Base-by-base conservation (phyloP, 2,888 invertebrate species). In the Trissoscelio sp. region DNA sequence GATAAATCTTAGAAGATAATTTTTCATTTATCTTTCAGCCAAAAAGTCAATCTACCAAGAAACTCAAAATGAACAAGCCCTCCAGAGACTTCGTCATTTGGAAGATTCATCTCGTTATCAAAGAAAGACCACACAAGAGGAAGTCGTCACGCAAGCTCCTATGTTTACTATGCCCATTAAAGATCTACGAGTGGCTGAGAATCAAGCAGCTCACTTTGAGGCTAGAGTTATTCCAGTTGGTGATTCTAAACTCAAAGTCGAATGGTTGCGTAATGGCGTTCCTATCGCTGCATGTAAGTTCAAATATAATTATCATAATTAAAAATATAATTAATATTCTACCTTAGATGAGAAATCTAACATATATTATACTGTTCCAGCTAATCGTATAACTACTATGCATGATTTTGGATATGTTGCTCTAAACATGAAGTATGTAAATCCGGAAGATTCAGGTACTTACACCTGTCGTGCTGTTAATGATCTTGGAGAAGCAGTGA, bases 351-450 rank as follows among this genome's bases (percentile, higher is more conserved):
- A n/a, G n/a, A n/a, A n/a, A n/a, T n/a, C n/a, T n/a, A n/a, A n/a
- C n/a, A n/a, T n/a, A n/a, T n/a, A n/a, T n/a, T n/a, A n/a, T n/a
- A n/a, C n/a, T n/a, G n/a, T 74, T 53, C 53, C 85, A 95, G 95
- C 97, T n/a, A 97, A 97, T 89, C 96, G 97, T 79, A 93, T 96
- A 28, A 96, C 97, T 46, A 98, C 98, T 7, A 97, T 98, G 96
- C 97, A 99, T 90, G 99, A 99, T 91, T 99, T 99, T 91, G 99
- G 99, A 57, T 99, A 98, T 91, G 99, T 99, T 22, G 98, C 98
- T 39, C 93, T 97, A 14, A 97, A 98, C 87, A 96, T 97, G 96
- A 97, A 97, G 90, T 97, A 97, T 87, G 97, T 97, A 0, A 97
- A 97, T 89, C 97, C 98, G 18, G 98, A 98, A 92, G 99, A 99